Evolutionary conservation across 2,113 vertebrate genomes (phyloP).

Genomic region (cat (Felis catus)): F.catus_Fca126_mat1.0 CM031412.1:194801501-194802000

Average conservation of each 20-base stretch:
- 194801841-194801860: background rate
- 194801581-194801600: background rate
- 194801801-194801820: background rate
- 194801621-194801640: background rate
- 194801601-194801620: background rate
- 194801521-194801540: background rate
- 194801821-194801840: background rate
- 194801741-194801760: background rate
- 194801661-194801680: background rate
- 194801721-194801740: background rate
- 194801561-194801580: background rate
- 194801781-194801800: background rate
- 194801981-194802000: background rate
- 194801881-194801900: background rate
- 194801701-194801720: background rate
- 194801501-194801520: rapidly evolving
- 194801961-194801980: background rate
- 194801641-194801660: background rate
- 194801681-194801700: background rate
- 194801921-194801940: background rate
- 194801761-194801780: background rate
- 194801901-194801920: background rate
- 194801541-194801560: background rate
- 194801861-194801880: background rate
- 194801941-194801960: background rate